Base-by-base conservation (phyloP, 2,113 vertebrate genomes). In the Saguinus imperator region DNA sequence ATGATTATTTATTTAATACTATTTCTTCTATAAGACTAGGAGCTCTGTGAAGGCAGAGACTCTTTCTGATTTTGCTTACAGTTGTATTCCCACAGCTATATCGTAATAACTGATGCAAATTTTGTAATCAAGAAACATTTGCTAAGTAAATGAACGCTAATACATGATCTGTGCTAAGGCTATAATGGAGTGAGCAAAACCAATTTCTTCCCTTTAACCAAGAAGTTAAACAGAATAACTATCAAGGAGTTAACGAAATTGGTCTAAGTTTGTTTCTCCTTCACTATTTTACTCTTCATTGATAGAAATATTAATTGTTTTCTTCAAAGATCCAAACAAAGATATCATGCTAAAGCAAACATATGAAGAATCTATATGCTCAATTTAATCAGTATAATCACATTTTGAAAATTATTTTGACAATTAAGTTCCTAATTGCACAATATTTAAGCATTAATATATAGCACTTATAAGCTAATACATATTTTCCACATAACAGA, bases 331-430 rank as follows among this genome's bases (percentile, higher is more conserved):
- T 55, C 12, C 40, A 52, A 87, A 64, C 14, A 79, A 40, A 23
- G 20, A 13, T 45, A 20, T n/a, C 29, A 72, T 8, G 2, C 64
- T 80, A 89, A 94, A 93, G 64, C 5, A 82, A 87, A 75, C 1
- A 66, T 50, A 66, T 50, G 11, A 35, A 82, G 72, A 93, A 89
- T 68, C 66, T 88, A 29, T 68, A 37, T 55, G 27, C 4, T 73
- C 13, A 61, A n/a, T 83, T 80, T 89, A 84, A 85, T 86, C 29
- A 55, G 11, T 21, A 61, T 88, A 85, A 91, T 77, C 52, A 77
- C n/a, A 88, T 93, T 93, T 96, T 94, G 9, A 68, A 76, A 94
- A 45, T 94, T 92, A 81, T 70, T 91, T 94, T 96, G 77, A 68
- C 12, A 79, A 45, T 87, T 50, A 58, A 90, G 10, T 77, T 90